Evolutionary conservation across 2,888 invertebrate genomes (phyloP), one percentile per base, ranked within the genome.

Genomic region (Aethes cnicana): DNA sequence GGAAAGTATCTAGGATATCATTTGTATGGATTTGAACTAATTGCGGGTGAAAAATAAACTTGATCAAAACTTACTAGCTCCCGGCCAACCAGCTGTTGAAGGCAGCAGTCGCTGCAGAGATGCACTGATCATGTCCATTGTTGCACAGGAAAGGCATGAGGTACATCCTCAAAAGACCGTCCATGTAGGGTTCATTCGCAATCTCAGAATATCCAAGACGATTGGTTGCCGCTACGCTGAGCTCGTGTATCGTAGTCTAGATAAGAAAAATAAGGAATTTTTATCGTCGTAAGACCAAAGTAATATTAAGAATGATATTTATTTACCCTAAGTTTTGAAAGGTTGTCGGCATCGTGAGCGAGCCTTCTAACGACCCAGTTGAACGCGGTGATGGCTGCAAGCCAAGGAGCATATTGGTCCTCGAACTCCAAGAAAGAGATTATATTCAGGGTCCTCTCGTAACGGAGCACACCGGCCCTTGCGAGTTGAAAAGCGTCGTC

Each of bases 341-440:
- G 56, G 35, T 63, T 56, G 1, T 47, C 28, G 9, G 57, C 39
- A 11, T 72, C 73, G 16, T 63, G 61, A 14, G 78, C 72, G 20
- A 69, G 63, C 28, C 62, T 65, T 20, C 65, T 61, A 4, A 79
- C 54, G 36, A 77, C 20, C 35, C 44, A 80, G 30, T 62, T 59
- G 3, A 83, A 57, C 6, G 80, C 83, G 23, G 62, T 66, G 3
- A 91, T 66, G 3, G 92, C 92, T 1, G 91, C 74, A 41, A 77
- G 79, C 91, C 93, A 93, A 0, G 93, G 92, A 21, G 92, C 76
- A 55, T 92, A 91, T 55, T 93, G 90, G 0, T 74, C 80, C 68
- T 93, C 92, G 1, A 80, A 71, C 17, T 75, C 74, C 50, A 95
- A 20, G 53, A 61, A 62, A 0, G 60, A 59, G 70, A 68, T 92